phyloP scores from a whole-genome alignment of 2,888 invertebrate species.

The Cephus rjabovi region DNA sequence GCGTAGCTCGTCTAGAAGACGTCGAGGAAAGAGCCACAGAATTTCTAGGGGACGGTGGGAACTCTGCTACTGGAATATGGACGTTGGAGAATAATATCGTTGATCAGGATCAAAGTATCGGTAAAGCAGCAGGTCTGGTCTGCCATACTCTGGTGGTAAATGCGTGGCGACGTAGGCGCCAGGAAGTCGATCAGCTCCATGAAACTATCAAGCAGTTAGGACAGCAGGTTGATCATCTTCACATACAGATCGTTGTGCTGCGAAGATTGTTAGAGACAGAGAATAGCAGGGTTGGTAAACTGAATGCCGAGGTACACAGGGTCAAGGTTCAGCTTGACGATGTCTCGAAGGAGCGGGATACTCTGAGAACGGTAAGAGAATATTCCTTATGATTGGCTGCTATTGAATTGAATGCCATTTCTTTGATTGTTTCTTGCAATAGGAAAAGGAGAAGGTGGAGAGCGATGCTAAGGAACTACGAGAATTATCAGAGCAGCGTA shows the following conservation, averaged over 20 bases:
- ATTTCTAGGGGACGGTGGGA: constrained; percentile 31
- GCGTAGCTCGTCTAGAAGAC: constrained; percentile 32
- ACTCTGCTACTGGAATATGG: constrained; percentile 20
- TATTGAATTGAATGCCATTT: neutral
- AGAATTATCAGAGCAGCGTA: constrained; percentile 45
- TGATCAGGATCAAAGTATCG: neutral
- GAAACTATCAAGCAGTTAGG: constrained; percentile 68
- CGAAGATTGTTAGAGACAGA: constrained; percentile 72
- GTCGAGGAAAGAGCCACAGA: constrained; percentile 27
- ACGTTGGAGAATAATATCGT: constrained; percentile 7
- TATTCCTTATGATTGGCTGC: neutral
- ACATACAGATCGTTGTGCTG: constrained; percentile 72
- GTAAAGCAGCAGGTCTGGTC: constrained; percentile 66
- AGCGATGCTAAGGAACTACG: constrained; percentile 39
- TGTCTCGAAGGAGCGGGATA: constrained; percentile 66
- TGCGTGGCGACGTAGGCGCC: constrained; percentile 70
- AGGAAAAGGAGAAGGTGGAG: constrained; percentile 55
- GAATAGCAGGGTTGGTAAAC: constrained; percentile 69
- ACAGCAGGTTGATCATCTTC: constrained; percentile 67
- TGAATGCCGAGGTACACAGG: constrained; percentile 68
- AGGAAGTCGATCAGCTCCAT: constrained; percentile 67
- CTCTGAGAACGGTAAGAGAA: constrained; percentile 56
- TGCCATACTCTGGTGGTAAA: constrained; percentile 68
- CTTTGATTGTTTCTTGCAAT: neutral
- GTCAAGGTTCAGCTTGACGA: constrained; percentile 68